Evolutionary conservation across 2,113 vertebrate genomes (phyloP).

Genomic region (Stigmatopora argus): DNA sequence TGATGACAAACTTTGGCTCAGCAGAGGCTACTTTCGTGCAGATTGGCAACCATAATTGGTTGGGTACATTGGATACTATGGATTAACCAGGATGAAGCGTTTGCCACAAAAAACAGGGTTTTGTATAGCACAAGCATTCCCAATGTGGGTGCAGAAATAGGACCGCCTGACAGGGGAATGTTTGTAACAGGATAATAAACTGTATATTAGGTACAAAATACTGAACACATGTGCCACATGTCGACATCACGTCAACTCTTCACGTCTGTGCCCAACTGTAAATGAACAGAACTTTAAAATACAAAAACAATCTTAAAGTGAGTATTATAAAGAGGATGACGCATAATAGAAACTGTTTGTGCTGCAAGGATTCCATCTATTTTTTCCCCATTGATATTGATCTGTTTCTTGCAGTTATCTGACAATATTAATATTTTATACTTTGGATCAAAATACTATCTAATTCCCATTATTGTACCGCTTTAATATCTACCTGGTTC

Average conservation of each 20-base stretch:
- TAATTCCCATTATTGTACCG: slow-evolving; percentile 1
- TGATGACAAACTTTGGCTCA: slow-evolving; percentile 23
- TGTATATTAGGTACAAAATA: slow-evolving; percentile 26
- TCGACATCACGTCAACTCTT: slow-evolving; percentile 9
- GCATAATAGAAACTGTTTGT: not conserved
- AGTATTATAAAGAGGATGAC: not conserved
- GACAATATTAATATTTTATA: slow-evolving; percentile 12
- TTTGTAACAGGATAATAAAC: slow-evolving; percentile 23
- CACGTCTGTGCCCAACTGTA: slow-evolving; percentile 20
- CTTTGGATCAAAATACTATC: slow-evolving; percentile 13
- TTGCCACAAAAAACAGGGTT: slow-evolving; percentile 20
- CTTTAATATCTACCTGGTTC: slow-evolving; percentile 9
- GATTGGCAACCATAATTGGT: slow-evolving; percentile 30
- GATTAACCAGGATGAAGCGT: slow-evolving; percentile 35
- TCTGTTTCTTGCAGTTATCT: slow-evolving; percentile 7
- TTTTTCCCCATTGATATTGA: not conserved
- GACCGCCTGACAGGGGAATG: slow-evolving; percentile 6
- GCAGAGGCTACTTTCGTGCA: slow-evolving; percentile 13
- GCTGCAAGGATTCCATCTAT: not conserved
- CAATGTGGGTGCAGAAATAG: slow-evolving; percentile 23
- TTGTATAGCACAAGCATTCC: slow-evolving; percentile 5
- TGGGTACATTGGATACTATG: slow-evolving; percentile 21
- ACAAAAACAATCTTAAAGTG: slow-evolving; percentile 16
- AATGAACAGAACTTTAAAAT: slow-evolving; percentile 10
- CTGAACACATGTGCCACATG: slow-evolving; percentile 19